Conservation (phyloP, 2,113 vertebrate species). For the Psittacula cyanocephala region DNA sequence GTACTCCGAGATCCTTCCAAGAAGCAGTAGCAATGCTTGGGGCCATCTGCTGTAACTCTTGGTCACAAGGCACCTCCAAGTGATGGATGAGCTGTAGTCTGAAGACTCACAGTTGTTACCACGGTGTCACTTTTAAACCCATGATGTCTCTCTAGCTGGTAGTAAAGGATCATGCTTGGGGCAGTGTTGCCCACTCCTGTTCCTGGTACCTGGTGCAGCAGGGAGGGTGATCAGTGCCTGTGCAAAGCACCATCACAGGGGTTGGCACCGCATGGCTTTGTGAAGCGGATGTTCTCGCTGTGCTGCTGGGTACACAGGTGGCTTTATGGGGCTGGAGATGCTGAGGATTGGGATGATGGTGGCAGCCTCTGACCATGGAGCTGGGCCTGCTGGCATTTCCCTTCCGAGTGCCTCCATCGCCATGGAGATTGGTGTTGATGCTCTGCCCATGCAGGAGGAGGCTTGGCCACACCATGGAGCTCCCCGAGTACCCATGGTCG, state of each 20-base stretch:
- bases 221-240: neutral
- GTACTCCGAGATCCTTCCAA: neutral
- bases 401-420: neutral
- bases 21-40: neutral
- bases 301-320: neutral
- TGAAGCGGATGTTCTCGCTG: neutral
- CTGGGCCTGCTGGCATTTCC: neutral
- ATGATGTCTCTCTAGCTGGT: neutral
- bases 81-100: neutral
- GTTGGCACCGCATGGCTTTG: neutral
- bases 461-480: fast-evolving
- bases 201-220: neutral
- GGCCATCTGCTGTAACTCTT: neutral
- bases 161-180: neutral
- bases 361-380: fast-evolving
- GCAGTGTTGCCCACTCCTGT: fast-evolving
- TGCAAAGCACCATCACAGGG: fast-evolving
- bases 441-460: neutral
- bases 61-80: neutral
- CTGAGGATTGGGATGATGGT: neutral
- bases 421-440: neutral
- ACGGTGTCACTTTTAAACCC: neutral
- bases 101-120: neutral
- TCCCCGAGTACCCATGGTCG: fast-evolving
- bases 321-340: neutral